A percentile compares a stretch with the other conserved stretches of the same genome.
phyloP scores from a whole-genome alignment of 1,140 invertebrate genomes.

The Drosophila dunni region DNA sequence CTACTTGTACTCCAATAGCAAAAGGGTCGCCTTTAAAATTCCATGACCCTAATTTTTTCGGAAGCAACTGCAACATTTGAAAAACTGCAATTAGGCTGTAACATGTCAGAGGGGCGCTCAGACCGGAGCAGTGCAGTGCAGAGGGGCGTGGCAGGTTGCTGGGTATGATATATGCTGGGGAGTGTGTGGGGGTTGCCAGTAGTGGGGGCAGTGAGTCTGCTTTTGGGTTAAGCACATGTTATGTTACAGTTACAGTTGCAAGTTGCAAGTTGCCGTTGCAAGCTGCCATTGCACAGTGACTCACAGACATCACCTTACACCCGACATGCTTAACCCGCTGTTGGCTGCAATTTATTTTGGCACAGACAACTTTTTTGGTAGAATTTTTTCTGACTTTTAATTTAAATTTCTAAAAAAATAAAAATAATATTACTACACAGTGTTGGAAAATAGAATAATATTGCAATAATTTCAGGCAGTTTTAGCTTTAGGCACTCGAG shows the following conservation, averaged over 20 bases:
- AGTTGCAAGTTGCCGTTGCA: constrained; percentile 32
- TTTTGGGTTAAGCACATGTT: constrained; percentile 70
- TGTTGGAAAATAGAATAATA: too few relatives aligned
- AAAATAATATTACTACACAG: too few relatives aligned
- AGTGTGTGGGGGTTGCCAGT: not conserved
- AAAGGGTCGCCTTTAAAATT: constrained; percentile 50
- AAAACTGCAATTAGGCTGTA: constrained; percentile 66
- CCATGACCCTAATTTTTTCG: constrained; percentile 67
- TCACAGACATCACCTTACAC: constrained; percentile 34
- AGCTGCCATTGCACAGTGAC: constrained; percentile 44
- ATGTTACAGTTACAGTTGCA: constrained; percentile 55
- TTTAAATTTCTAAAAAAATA: too few relatives aligned
- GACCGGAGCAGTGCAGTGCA: too few relatives aligned
- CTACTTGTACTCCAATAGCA: constrained; percentile 26
- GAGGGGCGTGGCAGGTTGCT: too few relatives aligned
- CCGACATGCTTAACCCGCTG: constrained; percentile 13
- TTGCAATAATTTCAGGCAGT: too few relatives aligned
- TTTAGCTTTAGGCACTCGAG: too few relatives aligned
- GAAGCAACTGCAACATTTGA: constrained; percentile 66
- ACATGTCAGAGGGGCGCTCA: constrained; percentile 35
- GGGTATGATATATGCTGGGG: too few relatives aligned
- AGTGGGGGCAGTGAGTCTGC: constrained; percentile 36
- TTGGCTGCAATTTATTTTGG: too few relatives aligned
- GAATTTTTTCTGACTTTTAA: too few relatives aligned
- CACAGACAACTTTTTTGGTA: too few relatives aligned